A percentile compares a stretch with the other conserved stretches of the same genome.
These are phyloP conservation scores for Pachyramphus minor DNA, from an alignment of 2,113 vertebrate genomes.

Conservation along the genomic window DNA sequence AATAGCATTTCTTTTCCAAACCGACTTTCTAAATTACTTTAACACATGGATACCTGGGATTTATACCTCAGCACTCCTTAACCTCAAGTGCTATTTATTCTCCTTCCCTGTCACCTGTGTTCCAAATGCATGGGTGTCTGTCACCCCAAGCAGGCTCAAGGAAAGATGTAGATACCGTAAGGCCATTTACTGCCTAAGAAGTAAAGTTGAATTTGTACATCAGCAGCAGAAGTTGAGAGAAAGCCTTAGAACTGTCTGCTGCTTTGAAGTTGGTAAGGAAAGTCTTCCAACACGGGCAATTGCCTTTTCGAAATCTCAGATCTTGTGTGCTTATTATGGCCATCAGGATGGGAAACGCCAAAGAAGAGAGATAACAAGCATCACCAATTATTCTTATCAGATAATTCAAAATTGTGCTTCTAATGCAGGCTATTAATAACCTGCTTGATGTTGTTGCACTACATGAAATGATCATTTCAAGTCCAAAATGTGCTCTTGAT, in stretches of 20 bases:
- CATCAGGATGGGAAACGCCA: background rate
- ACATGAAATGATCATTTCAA: background rate
- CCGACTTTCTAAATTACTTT: background rate
- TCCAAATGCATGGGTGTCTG: background rate
- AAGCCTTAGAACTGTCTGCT: background rate
- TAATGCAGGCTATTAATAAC: conserved; percentile 28
- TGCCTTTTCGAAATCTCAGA: background rate
- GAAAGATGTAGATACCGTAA: background rate
- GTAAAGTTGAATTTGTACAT: conserved; percentile 2
- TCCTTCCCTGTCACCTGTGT: background rate
- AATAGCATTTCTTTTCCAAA: background rate
- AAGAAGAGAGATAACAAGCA: background rate
- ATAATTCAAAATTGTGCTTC: background rate
- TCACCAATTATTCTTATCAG: conserved; percentile 40
- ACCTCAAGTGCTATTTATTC: background rate
- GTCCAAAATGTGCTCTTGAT: background rate
- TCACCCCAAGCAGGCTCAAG: background rate
- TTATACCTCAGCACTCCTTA: background rate
- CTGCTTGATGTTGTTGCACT: background rate
- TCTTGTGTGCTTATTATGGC: background rate
- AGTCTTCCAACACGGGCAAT: background rate
- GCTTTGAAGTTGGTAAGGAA: background rate
- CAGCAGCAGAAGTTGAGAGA: background rate
- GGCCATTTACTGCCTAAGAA: background rate
- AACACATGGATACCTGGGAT: background rate